Base-by-base conservation (phyloP, 2,888 invertebrate species). In the Ichneumoninae sp. region DNA sequence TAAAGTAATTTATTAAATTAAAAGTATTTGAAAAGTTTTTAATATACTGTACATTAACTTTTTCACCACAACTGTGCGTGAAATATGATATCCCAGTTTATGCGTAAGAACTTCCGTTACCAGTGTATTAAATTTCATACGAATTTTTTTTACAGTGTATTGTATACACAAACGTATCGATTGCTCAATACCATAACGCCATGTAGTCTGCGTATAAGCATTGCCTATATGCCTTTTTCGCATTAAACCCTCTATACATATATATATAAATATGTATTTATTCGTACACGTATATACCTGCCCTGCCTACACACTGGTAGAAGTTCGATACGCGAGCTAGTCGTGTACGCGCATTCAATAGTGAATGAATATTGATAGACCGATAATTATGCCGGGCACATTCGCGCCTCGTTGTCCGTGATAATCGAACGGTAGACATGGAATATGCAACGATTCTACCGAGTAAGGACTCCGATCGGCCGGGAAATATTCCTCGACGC, bases 281-380 rank as follows among this genome's bases (percentile, higher is more conserved):
- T 47, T 47, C 16, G 26, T 57, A 19, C 26, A 16, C 26, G 19
- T 81, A 63, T 63, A 19, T n/a, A 22, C 40, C 44, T 13, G 44
- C 52, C 19, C 69, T 36, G 57, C 52, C 60, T 69, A 65, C 73
- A 60, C 69, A 81, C 50, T 30, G 66, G 54, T 65, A 71, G 70
- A 77, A 78, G 52, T 71, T 69, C 54, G 81, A 81, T 80, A 71
- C 79, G 82, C 78, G 71, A 79, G 78, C 75, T 60, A 68, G 44
- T 77, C 81, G 76, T 69, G 82, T 77, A 74, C 74, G 77, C 84
- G 81, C 82, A 88, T 88, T 88, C 85, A 80, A 88, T 87, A 85
- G 85, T 74, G 85, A 83, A 88, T 89, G 88, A 89, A 89, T 89
- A 89, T 88, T 89, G 86, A 87, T 88, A 75, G 85, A 82, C 83